Conservation (phyloP, 2,797 vertebrate genomes). For the Peromyscus attwateri region DNA sequence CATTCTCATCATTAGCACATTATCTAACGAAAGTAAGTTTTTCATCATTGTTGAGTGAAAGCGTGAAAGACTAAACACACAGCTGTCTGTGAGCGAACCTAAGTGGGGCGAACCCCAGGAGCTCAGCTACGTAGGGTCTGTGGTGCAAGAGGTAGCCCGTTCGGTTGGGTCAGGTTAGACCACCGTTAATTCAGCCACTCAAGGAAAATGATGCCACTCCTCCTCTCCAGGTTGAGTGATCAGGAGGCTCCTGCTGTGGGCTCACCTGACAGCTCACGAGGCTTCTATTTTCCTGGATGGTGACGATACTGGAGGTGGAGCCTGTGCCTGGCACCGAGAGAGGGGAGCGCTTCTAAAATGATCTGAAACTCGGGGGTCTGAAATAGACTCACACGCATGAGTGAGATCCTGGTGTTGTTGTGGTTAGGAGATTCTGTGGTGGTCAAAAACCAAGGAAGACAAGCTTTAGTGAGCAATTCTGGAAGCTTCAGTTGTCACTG, state of each 20-base stretch:
- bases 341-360: not conserved
- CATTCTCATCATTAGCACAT: not conserved
- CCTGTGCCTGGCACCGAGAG: not conserved
- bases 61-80: not conserved
- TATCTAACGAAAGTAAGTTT: not conserved
- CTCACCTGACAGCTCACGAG: not conserved
- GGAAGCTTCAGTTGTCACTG: not conserved
- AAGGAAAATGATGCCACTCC: not conserved
- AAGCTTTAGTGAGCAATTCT: not conserved
- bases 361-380: not conserved
- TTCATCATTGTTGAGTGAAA: not conserved
- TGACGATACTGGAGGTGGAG: not conserved
- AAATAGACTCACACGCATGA: not conserved
- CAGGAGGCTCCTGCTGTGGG: not conserved
- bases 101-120: not conserved
- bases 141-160: not conserved
- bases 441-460: not conserved
- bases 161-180: not conserved
- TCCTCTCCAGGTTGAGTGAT: not conserved
- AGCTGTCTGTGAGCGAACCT: not conserved
- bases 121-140: not conserved
- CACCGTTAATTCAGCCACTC: not conserved
- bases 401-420: not conserved
- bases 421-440: not conserved
- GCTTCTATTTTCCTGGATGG: not conserved